These are phyloP conservation scores for Trichechus manatus DNA, from an alignment of 2,113 vertebrate species.

Conservation along the genomic window DNA sequence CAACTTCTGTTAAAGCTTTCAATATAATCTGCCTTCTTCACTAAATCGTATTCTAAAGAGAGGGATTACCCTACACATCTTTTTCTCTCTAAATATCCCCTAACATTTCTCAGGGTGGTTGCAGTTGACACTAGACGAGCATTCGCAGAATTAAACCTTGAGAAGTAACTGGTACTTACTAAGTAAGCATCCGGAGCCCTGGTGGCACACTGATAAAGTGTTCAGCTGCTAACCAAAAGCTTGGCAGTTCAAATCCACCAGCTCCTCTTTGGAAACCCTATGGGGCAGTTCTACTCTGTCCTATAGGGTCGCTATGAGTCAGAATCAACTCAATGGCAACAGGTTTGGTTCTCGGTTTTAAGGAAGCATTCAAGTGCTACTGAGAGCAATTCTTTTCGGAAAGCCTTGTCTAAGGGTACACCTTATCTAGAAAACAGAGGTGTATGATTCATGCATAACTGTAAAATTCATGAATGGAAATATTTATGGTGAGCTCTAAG, in stretches of 20 bases:
- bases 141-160: background rate
- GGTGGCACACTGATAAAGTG: too few relatives aligned
- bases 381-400: background rate
- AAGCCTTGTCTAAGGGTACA: background rate
- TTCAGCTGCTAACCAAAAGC: too few relatives aligned
- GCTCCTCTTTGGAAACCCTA: too few relatives aligned
- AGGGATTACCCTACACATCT: background rate
- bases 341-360: background rate
- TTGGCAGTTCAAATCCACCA: too few relatives aligned
- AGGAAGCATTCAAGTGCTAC: background rate
- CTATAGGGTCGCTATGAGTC: too few relatives aligned
- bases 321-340: too few relatives aligned
- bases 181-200: background rate
- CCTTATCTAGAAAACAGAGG: background rate
- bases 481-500: background rate
- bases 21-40: background rate
- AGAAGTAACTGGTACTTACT: background rate
- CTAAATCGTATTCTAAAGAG: background rate
- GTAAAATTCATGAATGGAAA: constrained; percentile 26
- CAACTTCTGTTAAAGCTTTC: background rate
- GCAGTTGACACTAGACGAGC: background rate
- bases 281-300: too few relatives aligned
- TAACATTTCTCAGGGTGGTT: background rate
- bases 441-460: background rate
- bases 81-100: background rate